These are phyloP conservation scores for Dermatemys mawii DNA, from an alignment of 2,113 vertebrate genomes.

Conservation along the genomic window DNA sequence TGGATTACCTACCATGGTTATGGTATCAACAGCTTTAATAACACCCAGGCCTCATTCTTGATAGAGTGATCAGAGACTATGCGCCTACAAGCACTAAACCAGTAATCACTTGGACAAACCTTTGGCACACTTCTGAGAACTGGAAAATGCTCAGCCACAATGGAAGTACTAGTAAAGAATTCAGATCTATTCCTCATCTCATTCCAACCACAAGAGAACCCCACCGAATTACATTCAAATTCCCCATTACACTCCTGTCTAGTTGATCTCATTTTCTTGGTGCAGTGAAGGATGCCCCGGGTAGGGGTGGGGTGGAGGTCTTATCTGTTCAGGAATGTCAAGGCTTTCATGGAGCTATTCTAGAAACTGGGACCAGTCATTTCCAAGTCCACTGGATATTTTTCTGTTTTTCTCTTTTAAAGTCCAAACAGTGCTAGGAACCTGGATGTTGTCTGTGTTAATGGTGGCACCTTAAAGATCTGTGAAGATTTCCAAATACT, in stretches of 20 bases:
- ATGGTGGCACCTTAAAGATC: slow-evolving; percentile 66
- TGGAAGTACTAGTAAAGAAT: slow-evolving; percentile 24
- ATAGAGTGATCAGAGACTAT: slow-evolving; percentile 64
- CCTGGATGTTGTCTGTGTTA: slow-evolving; percentile 56
- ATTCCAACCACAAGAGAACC: slow-evolving; percentile 58
- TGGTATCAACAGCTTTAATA: slow-evolving; percentile 74
- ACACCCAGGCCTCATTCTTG: slow-evolving; percentile 65
- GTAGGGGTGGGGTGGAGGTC: not conserved
- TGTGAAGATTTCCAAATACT: slow-evolving; percentile 57
- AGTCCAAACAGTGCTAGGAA: slow-evolving; percentile 69
- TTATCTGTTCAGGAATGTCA: slow-evolving; percentile 65
- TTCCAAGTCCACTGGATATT: slow-evolving; percentile 70
- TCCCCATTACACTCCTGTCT: not conserved
- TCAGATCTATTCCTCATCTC: slow-evolving; percentile 41
- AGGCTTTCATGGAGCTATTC: slow-evolving; percentile 63
- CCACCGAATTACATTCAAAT: not conserved
- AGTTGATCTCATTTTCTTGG: not conserved
- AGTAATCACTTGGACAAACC: slow-evolving; percentile 67
- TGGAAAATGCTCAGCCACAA: slow-evolving; percentile 54
- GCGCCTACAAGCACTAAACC: slow-evolving; percentile 57
- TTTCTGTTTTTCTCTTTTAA: slow-evolving; percentile 48
- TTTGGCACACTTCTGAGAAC: slow-evolving; percentile 67
- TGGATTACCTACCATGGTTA: slow-evolving; percentile 93
- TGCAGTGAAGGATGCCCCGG: slow-evolving; percentile 4
- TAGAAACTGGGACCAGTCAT: slow-evolving; percentile 61